Percentiles rank a stretch among this genome's conserved stretches.
Conservation (phyloP, 92 coral and sea anemone species). For the Zoanthus sansibaricus region DNA sequence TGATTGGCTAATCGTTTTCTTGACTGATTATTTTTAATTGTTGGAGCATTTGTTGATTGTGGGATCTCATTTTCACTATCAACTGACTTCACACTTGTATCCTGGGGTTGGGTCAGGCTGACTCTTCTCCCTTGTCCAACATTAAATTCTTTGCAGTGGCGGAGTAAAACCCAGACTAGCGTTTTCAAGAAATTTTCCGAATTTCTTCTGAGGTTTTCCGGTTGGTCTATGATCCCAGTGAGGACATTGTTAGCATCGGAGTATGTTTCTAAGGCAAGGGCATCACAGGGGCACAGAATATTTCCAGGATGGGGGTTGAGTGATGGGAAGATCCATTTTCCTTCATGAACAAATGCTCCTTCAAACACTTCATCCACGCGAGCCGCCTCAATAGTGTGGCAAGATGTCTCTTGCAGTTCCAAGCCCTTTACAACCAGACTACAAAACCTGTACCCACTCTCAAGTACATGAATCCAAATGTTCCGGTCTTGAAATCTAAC, state of each 20-base stretch:
- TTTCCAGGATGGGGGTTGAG: slow-evolving; percentile 69
- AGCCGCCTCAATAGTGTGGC: slow-evolving; percentile 97
- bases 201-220: slow-evolving; percentile 83
- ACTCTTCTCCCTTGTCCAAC: background rate
- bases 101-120: background rate
- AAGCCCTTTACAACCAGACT: slow-evolving; percentile 84
- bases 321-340: slow-evolving; percentile 73
- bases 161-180: slow-evolving; percentile 87
- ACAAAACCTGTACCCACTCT: slow-evolving; percentile 88
- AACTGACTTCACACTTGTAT: background rate
- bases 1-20: slow-evolving; percentile 41
- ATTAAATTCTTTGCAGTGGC: slow-evolving; percentile 63
- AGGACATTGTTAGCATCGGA: slow-evolving; percentile 94
- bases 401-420: slow-evolving; percentile 97
- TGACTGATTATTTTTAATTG: background rate
- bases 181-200: slow-evolving; percentile 90
- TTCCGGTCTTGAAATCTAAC: slow-evolving; percentile 93
- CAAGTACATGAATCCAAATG: slow-evolving; percentile 88
- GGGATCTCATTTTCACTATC: background rate
- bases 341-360: slow-evolving; percentile 86
- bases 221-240: slow-evolving; percentile 96
- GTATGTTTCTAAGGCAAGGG: slow-evolving; percentile 74
- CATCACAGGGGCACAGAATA: slow-evolving; percentile 80
- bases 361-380: slow-evolving; percentile 93
- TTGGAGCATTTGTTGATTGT: background rate